Conservation (phyloP, 2,797 vertebrate genomes). For the Agapornis canus region DNA sequence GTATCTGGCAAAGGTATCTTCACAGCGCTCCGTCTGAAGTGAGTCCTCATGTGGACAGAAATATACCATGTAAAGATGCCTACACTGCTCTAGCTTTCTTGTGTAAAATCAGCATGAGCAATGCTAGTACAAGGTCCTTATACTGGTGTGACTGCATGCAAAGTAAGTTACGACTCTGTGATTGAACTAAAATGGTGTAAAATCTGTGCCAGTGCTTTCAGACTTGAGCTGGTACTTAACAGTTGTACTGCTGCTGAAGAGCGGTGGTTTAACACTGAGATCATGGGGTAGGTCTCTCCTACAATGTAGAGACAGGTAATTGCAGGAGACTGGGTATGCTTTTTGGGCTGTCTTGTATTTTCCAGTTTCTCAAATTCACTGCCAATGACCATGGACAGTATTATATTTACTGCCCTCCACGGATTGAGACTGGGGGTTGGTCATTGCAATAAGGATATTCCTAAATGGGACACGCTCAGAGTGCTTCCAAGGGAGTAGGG, state of each 20-base stretch:
- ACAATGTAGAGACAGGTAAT: not conserved
- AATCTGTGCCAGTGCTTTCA: not conserved
- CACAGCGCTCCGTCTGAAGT: not conserved
- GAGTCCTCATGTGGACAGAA: not conserved
- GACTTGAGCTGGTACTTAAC: not conserved
- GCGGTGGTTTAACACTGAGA: not conserved
- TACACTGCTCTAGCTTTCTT: not conserved
- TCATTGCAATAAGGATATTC: not conserved
- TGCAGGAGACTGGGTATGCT: not conserved
- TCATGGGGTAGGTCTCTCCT: not conserved
- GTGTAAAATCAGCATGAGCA: not conserved
- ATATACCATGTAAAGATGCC: not conserved
- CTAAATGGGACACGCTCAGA: fast-evolving
- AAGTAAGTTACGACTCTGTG: not conserved
- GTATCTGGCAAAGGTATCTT: not conserved
- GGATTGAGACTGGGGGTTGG: not conserved
- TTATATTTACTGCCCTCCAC: not conserved
- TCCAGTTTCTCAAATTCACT: not conserved
- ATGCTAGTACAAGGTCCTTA: not conserved
- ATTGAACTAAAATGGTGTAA: not conserved
- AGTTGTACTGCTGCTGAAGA: not conserved
- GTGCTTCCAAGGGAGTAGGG: not conserved
- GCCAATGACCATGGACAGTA: not conserved
- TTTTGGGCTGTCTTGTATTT: not conserved
- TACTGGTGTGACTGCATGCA: not conserved